phyloP scores from a whole-genome alignment of 2,797 vertebrate species.

The Lacerta bilineata region DNA sequence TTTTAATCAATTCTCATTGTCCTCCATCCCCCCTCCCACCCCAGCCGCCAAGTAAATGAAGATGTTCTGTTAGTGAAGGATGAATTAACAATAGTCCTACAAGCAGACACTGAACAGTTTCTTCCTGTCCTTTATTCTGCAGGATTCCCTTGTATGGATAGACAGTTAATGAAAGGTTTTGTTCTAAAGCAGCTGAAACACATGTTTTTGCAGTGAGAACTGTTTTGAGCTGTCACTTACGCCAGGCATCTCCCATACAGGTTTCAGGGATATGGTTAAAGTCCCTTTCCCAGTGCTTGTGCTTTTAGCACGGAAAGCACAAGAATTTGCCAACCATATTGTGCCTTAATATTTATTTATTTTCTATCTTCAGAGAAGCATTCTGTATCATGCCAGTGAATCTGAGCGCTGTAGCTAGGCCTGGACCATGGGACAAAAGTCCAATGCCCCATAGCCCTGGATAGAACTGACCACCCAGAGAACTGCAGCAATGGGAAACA shows the following conservation, averaged over 20 bases:
- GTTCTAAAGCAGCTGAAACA: background rate
- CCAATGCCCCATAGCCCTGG: too few relatives aligned
- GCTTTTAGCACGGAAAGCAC: background rate
- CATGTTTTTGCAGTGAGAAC: background rate
- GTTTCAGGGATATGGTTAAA: background rate
- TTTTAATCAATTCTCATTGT: background rate
- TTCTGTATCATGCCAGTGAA: constrained; percentile 10
- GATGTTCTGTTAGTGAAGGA: background rate
- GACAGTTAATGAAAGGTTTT: background rate
- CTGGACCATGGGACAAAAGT: too few relatives aligned
- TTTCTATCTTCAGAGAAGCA: constrained; percentile 42
- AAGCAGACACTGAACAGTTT: too few relatives aligned
- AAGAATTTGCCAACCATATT: background rate
- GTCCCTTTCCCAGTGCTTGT: background rate
- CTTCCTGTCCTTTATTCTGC: background rate
- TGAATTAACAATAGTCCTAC: background rate
- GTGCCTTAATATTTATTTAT: constrained; percentile 24
- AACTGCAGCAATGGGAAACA: too few relatives aligned
- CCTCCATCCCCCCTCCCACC: too few relatives aligned
- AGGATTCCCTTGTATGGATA: background rate
- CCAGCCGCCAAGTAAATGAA: too few relatives aligned
- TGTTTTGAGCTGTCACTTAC: background rate
- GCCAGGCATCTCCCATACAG: background rate
- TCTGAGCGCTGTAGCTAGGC: too few relatives aligned
- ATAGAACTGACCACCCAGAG: too few relatives aligned